phyloP scores from a whole-genome alignment of 1,140 invertebrate genomes.

The Sesamia nonagrioides region DNA sequence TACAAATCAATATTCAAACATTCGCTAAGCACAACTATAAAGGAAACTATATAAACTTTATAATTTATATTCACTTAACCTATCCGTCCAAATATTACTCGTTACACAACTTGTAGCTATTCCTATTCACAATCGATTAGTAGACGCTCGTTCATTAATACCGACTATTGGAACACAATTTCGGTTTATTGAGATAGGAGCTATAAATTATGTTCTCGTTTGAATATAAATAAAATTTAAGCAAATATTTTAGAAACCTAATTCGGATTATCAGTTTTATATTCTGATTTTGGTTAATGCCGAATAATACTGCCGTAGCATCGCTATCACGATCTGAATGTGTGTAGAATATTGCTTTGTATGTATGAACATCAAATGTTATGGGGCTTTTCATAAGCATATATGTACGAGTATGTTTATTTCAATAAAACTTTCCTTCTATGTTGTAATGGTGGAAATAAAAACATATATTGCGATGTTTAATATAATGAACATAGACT shows the following conservation, averaged over 20 bases:
- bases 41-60: conserved; percentile 62
- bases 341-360: not conserved
- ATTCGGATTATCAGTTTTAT: conserved; percentile 55
- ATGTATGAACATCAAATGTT: conserved; percentile 31
- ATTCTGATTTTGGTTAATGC: conserved; percentile 44
- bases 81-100: conserved; percentile 61
- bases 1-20: conserved; percentile 61
- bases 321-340: not conserved
- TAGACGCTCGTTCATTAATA: conserved; percentile 63
- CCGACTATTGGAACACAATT: conserved; percentile 61
- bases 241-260: conserved; percentile 61
- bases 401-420: no score
- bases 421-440: conserved; percentile 26
- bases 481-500: conserved; percentile 36
- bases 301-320: conserved; percentile 15
- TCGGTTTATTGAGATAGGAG: conserved; percentile 62
- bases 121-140: conserved; percentile 72
- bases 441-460: conserved; percentile 11
- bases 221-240: conserved; percentile 72
- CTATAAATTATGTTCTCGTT: conserved; percentile 68
- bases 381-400: conserved; percentile 29
- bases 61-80: conserved; percentile 60
- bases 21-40: conserved; percentile 53
- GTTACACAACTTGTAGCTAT: conserved; percentile 66
- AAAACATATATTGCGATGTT: conserved; percentile 27